Conservation (phyloP, 2,113 vertebrate genomes). For the Odocoileus hemionus region DNA sequence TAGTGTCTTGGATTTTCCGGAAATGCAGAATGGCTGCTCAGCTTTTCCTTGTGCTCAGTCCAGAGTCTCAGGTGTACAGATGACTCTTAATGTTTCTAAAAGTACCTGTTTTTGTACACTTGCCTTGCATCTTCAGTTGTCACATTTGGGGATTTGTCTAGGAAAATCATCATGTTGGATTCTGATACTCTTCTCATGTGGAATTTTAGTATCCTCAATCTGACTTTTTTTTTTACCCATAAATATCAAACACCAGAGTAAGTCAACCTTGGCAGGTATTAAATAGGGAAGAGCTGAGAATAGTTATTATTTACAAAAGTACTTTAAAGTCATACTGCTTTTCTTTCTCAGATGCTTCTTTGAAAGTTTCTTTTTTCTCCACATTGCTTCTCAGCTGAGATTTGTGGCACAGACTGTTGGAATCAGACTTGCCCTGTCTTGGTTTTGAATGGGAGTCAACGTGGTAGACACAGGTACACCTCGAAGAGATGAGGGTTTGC, state of each 20-base stretch:
- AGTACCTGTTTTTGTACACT: not conserved
- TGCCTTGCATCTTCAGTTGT: not conserved
- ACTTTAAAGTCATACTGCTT: not conserved
- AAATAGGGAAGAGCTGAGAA: not conserved
- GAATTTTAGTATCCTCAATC: not conserved
- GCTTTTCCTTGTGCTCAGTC: constrained; percentile 1
- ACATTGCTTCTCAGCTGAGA: not conserved
- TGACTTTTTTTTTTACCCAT: not conserved
- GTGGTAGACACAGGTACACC: not conserved
- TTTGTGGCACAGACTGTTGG: not conserved
- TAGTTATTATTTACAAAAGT: not conserved
- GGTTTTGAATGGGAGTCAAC: not conserved
- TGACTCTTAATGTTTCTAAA: constrained; percentile 11
- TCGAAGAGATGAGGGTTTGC: not conserved
- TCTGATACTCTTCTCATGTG: not conserved
- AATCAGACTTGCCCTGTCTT: not conserved
- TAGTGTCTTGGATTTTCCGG: constrained; percentile 28
- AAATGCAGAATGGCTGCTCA: constrained; percentile 10
- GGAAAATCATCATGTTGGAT: not conserved
- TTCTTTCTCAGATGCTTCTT: not conserved
- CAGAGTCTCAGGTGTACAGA: constrained; percentile 40
- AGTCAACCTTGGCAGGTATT: not conserved
- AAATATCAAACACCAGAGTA: not conserved
- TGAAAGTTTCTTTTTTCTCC: not conserved
- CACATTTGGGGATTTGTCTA: not conserved